Evolutionary conservation across 1,140 invertebrate genomes (phyloP), one percentile per base, ranked within the genome.

Genomic region (Camponotus pennsylvanicus): DNA sequence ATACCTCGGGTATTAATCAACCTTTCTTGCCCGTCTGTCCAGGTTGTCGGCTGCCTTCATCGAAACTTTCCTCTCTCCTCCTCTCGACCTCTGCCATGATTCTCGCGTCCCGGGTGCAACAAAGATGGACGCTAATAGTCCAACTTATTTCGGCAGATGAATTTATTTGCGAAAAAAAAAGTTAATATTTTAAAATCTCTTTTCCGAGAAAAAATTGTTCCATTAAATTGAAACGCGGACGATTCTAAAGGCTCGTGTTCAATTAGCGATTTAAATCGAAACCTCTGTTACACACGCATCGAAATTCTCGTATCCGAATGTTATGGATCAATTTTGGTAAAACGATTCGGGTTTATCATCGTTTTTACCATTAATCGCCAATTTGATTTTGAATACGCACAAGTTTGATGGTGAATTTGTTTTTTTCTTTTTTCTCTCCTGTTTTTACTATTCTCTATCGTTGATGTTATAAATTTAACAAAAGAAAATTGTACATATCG

Each of bases 1-100:
- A 94, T 94, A 92, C 89, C 89, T 80, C 77, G 73, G 86, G 88
- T 92, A 93, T 94, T 93, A 93, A 94, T 94, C 92, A 93, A 91
- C 79, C 87, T 89, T 92, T 93, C 88, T 93, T 92, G 89, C 86
- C 86, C 76, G 83, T 55, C 91, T 84, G 88, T 89, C 89, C 89
- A 86, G 87, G 86, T 59, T 59, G 63, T 71, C 49, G 64, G 27
- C 76, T 40, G 63, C 64, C 52, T 59, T 67, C 85, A 57, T 71
- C 85, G 78, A 80, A 86, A 83, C 40, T 80, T 64, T 45, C 45
- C 55, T 45, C 18, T 78, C 15, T 45, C 21, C 32, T n/a, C 42
- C 3, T 11, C 40, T 63, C 13, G 8, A 37, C 42, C 59, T 32
- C 49, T 21, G 15, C 13, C 21, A 9, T 42, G 34, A 21, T 37